Evolutionary conservation across 2,888 invertebrate species (phyloP), one percentile per base, ranked within the genome.

Genomic region (Dimorphilus gyrociliatus): DNA sequence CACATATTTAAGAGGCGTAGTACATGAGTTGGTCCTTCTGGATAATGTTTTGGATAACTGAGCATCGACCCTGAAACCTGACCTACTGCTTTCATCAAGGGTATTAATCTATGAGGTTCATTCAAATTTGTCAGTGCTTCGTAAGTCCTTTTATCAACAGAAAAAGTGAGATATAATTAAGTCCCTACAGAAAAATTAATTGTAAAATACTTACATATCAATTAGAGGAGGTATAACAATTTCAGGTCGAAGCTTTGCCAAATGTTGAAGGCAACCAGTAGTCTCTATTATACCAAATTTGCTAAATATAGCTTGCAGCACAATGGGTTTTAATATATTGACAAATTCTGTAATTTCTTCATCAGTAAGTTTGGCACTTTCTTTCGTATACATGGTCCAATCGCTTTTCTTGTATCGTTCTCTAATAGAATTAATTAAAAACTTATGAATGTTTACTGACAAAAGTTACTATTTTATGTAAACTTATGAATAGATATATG

Each of bases 291-390:
- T 64, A 3, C 75, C 74, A 30, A 69, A 66, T 42, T 78, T 75
- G 37, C 75, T 76, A 65, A 79, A 85, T 60, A 85, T 77, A 1
- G 79, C 76, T 38, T 76, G 74, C 44, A 80, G 70, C 1, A 77
- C 71, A 12, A 78, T 72, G 15, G 78, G 77, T 39, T 78, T 71
- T 41, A 85, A 65, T 36, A 60, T 54, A 33, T 72, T 71, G 0
- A 86, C 81, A 61, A 86, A 86, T 38, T 72, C 69, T 14, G 78
- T 78, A 25, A 86, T 73, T 49, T 82, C 80, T 16, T 70, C 70
- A 36, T 88, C 81, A 0, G 76, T 75, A 15, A 90, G 65, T 47
- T 73, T 74, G 53, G 74, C 72, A 1, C 69, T 59, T 1, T 74
- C 72, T 0, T 80, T 79, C 17, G 74, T 68, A 34, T 69, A 66